These are phyloP conservation scores for Danio jaintianensis DNA, from an alignment of 2,797 vertebrate genomes.

Conservation along the genomic window DNA sequence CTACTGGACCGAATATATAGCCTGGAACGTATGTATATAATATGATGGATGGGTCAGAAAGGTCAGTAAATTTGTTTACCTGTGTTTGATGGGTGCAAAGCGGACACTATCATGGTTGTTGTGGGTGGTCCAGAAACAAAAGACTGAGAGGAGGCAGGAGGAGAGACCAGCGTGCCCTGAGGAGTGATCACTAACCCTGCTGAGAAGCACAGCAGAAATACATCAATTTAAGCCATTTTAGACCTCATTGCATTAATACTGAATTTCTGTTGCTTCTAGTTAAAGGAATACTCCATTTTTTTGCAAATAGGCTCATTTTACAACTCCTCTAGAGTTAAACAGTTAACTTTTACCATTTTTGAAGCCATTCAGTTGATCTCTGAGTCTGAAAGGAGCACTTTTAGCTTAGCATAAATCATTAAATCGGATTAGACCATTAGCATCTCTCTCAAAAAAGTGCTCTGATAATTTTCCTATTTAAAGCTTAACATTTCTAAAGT, in stretches of 20 bases:
- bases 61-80: slow-evolving; percentile 68
- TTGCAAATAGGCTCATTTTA: neutral
- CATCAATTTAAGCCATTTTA: too few species aligned
- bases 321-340: too few species aligned
- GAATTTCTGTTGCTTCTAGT: neutral
- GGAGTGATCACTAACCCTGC: slow-evolving; percentile 95
- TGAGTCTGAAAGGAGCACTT: too few species aligned
- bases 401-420: too few species aligned
- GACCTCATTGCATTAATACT: neutral
- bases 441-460: too few species aligned
- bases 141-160: slow-evolving; percentile 90
- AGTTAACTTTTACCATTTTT: neutral
- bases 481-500: too few species aligned
- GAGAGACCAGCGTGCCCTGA: slow-evolving; percentile 90
- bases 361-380: neutral
- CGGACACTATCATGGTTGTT: slow-evolving; percentile 94
- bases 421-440: too few species aligned
- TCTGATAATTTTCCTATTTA: too few species aligned
- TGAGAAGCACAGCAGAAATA: slow-evolving; percentile 60
- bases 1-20: neutral
- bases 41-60: neutral
- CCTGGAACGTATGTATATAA: too few species aligned
- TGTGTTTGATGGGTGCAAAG: slow-evolving; percentile 87
- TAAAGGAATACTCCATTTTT: neutral
- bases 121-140: slow-evolving; percentile 80